Evolutionary conservation across 2,888 invertebrate species (phyloP).

Genomic region (Pseudococcus viburni): DNA sequence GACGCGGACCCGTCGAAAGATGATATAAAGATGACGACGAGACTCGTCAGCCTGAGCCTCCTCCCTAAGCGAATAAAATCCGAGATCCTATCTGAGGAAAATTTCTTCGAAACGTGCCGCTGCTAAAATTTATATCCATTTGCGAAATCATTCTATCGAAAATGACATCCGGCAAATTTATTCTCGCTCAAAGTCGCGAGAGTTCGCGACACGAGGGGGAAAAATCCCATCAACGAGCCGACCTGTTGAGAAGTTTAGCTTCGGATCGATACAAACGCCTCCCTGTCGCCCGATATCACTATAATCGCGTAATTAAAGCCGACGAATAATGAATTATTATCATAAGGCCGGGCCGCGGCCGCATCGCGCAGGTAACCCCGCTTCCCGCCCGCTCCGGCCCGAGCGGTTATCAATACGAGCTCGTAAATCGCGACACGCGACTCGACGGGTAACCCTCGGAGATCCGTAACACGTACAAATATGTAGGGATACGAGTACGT

Average conservation of each 20-base stretch:
- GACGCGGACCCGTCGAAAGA: neutral
- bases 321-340: conserved; percentile 8
- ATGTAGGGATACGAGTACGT: neutral
- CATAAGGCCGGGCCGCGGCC: neutral
- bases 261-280: conserved; percentile 21
- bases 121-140: neutral
- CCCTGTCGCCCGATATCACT: neutral
- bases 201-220: neutral
- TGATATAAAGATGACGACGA: conserved; percentile 34
- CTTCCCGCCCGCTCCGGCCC: too few relatives aligned
- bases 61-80: neutral
- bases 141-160: conserved; percentile 16
- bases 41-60: neutral
- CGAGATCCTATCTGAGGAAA: neutral
- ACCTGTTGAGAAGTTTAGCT: conserved; percentile 5
- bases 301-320: conserved; percentile 15
- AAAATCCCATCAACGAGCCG: conserved; percentile 24
- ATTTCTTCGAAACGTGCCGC: conserved; percentile 1
- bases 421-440: conserved; percentile 34
- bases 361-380: neutral
- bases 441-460: neutral
- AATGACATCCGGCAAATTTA: conserved; percentile 4
- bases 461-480: neutral
- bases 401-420: neutral
- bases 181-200: neutral